phyloP scores from a whole-genome alignment of 2,888 invertebrate genomes.

The Caenorhabditis drosophilae region DNA sequence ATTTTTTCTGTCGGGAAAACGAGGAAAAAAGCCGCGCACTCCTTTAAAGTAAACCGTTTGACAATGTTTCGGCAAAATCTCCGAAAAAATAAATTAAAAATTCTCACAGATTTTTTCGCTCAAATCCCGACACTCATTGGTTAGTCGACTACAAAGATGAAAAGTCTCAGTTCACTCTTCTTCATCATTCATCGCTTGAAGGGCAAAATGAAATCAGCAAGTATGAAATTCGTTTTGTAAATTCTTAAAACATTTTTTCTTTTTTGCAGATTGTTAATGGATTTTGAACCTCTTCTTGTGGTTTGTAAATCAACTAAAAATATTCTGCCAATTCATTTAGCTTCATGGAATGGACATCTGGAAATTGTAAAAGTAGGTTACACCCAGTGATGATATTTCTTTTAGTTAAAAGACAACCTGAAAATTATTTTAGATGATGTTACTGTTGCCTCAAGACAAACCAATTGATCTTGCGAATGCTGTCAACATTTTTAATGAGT shows the following conservation, averaged over 20 bases:
- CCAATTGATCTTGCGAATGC: slow-evolving; percentile 34
- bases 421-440: slow-evolving; percentile 14
- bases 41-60: slow-evolving; percentile 57
- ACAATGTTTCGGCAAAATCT: too few species aligned
- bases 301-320: slow-evolving; percentile 48
- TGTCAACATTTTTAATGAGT: slow-evolving; percentile 68
- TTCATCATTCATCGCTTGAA: slow-evolving; percentile 29
- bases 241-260: neutral
- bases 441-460: slow-evolving; percentile 14
- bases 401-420: too few species aligned
- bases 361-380: slow-evolving; percentile 55
- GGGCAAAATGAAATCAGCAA: slow-evolving; percentile 36
- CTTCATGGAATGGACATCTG: slow-evolving; percentile 62
- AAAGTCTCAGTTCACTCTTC: slow-evolving; percentile 24
- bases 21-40: slow-evolving; percentile 51
- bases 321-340: slow-evolving; percentile 64
- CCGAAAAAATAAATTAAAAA: neutral
- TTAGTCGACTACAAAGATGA: slow-evolving; percentile 29
- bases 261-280: slow-evolving; percentile 40
- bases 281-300: slow-evolving; percentile 51
- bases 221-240: neutral
- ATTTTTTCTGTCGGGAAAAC: slow-evolving; percentile 47
- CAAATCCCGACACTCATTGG: slow-evolving; percentile 20
- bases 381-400: too few species aligned
- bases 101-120: slow-evolving; percentile 20